Percentiles rank a stretch among this genome's conserved stretches.
Evolutionary conservation across 2,888 invertebrate species (phyloP).

Genomic region (Lasioglossum morio): DNA sequence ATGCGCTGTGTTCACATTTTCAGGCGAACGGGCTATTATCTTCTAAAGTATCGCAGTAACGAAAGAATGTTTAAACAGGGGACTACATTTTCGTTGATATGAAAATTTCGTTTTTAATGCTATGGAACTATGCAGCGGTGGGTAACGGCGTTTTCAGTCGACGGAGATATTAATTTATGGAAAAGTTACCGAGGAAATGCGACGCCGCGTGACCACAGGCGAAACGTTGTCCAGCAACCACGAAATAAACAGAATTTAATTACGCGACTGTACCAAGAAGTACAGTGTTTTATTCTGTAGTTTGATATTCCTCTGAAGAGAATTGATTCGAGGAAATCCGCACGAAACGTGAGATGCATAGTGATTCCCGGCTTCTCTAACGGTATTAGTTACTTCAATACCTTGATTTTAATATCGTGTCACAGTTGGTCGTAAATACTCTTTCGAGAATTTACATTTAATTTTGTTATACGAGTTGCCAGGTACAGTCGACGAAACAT

Average conservation of each 20-base stretch:
- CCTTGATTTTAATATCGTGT: background rate
- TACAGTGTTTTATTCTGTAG: background rate
- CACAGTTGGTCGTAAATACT: background rate
- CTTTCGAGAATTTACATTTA: background rate
- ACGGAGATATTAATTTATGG: slow-evolving; percentile 2
- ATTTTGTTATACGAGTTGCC: background rate
- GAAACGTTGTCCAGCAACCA: slow-evolving; percentile 6
- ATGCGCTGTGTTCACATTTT: background rate
- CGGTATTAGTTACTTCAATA: background rate
- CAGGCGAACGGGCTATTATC: background rate
- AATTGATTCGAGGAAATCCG: background rate
- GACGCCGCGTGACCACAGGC: background rate
- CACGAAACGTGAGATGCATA: background rate
- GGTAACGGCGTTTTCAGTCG: background rate
- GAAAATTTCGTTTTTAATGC: background rate
- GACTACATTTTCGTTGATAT: background rate
- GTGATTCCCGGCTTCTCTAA: background rate
- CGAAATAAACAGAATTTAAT: slow-evolving; percentile 17
- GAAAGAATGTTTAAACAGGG: background rate
- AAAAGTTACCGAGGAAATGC: background rate
- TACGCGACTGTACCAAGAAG: background rate
- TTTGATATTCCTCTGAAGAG: background rate
- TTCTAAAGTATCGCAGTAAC: background rate
- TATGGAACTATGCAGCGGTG: background rate
- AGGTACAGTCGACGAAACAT: background rate